Evolutionary conservation across 2,888 invertebrate species (phyloP).

Genomic region (Leucozona laternaria): DNA sequence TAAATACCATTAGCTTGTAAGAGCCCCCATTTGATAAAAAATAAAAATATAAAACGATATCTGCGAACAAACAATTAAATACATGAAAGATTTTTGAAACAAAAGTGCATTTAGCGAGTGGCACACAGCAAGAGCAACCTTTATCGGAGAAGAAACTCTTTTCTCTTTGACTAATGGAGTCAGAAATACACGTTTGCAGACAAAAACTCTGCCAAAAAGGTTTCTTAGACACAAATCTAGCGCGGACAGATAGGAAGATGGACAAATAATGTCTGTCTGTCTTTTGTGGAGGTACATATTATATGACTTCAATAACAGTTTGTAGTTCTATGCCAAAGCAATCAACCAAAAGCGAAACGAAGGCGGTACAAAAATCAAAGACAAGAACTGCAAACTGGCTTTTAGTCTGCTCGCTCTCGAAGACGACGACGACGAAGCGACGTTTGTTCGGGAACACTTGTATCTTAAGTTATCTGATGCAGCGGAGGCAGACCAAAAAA

Average conservation of each 20-base stretch:
- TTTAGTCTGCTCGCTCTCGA: conserved; percentile 16
- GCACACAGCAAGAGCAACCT: neutral
- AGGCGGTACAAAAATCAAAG: neutral
- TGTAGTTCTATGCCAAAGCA: conserved; percentile 63
- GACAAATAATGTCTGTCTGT: conserved; percentile 10
- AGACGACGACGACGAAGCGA: neutral
- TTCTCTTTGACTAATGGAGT: conserved; percentile 20
- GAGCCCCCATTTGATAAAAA: conserved; percentile 37
- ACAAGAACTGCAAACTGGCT: conserved; percentile 41
- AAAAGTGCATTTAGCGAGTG: neutral
- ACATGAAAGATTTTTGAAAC: neutral
- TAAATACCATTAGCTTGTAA: conserved; percentile 4
- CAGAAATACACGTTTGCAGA: neutral
- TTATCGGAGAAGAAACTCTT: neutral
- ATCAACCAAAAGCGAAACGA: conserved; percentile 47
- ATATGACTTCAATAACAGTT: conserved; percentile 36
- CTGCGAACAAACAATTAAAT: conserved; percentile 12
- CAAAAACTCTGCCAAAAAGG: neutral
- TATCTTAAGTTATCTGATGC: conserved; percentile 24
- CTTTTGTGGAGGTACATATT: conserved; percentile 5
- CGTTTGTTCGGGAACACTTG: conserved; percentile 49
- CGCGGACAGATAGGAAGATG: neutral
- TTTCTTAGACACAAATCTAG: conserved; percentile 9
- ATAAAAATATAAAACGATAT: neutral
- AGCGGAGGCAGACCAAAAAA: conserved; percentile 44